Evolutionary conservation across 2,888 invertebrate species (phyloP), one percentile per base, ranked within the genome.

Genomic region (Elysia crispata): DNA sequence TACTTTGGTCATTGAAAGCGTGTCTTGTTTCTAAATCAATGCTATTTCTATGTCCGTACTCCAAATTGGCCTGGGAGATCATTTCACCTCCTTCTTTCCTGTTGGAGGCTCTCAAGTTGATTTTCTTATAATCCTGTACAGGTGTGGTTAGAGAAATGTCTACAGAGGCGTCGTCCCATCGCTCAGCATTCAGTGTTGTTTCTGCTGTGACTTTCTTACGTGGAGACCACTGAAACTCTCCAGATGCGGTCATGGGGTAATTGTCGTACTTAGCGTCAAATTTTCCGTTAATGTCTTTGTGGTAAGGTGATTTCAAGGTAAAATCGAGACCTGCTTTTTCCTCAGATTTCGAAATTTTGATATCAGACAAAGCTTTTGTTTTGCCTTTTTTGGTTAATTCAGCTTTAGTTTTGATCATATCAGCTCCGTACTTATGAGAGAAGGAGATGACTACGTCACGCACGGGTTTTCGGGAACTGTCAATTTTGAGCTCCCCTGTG

Each of bases 201-300:
- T 85, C 86, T 0, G 87, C 31, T 0, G 81, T 81, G 13, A 84
- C 69, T 72, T 80, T 83, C 25, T 77, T 76, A 49, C 78, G 72
- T 33, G 83, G 83, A 54, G 78, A 64, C 82, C 82, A 82, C 15
- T 76, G 66, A 5, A 84, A 28, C 72, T 84, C 82, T 23, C 54
- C 74, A 31, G 83, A 79, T 1, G 80, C 85, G 8, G 81, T 84
- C 64, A 80, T 67, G 25, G 87, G 87, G 64, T 76, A 83, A n/a
- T 66, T n/a, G 25, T 33, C 54, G 74, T 83, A 84, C 31, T 80
- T 79, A 31, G 83, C 62, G 31, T 80, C 81, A 20, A 85, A 13
- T 62, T 82, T 85, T 1, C 79, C 81, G 1, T 80, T 76, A 15
- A 86, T 76, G 57, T 82, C 82, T 13, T 84, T 81, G 30, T 60